Percentiles rank a stretch among this genome's conserved stretches.
Conservation (phyloP, 2,113 vertebrate species). For the Petrocephalus zakoni region DNA sequence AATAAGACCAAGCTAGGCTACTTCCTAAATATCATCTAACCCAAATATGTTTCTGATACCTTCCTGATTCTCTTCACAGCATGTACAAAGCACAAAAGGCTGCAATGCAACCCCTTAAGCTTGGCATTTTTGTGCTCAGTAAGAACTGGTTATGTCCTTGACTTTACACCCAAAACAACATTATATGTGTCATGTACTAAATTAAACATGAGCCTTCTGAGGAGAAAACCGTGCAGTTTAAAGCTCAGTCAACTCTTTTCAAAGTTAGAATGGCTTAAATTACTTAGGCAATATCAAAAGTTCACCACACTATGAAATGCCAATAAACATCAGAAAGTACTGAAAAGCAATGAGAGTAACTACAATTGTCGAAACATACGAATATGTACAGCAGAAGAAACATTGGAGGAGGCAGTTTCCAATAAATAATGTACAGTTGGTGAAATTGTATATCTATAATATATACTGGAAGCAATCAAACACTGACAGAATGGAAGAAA, state of each 20-base stretch:
- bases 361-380: background rate
- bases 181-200: background rate
- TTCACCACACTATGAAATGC: background rate
- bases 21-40: background rate
- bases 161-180: background rate
- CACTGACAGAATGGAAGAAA: background rate
- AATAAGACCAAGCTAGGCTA: background rate
- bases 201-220: background rate
- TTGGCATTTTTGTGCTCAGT: background rate
- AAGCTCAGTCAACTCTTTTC: background rate
- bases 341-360: background rate
- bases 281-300: background rate
- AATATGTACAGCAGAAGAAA: background rate
- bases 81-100: background rate
- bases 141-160: background rate
- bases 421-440: background rate
- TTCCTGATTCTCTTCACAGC: background rate
- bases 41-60: background rate
- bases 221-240: background rate
- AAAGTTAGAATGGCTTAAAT: background rate
- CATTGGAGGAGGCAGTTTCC: background rate
- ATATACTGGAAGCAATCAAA: background rate
- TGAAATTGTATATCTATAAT: background rate
- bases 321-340: background rate
- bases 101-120: background rate